Evolutionary conservation across 2,888 invertebrate species (phyloP).

Genomic region (Meloe dianella): DNA sequence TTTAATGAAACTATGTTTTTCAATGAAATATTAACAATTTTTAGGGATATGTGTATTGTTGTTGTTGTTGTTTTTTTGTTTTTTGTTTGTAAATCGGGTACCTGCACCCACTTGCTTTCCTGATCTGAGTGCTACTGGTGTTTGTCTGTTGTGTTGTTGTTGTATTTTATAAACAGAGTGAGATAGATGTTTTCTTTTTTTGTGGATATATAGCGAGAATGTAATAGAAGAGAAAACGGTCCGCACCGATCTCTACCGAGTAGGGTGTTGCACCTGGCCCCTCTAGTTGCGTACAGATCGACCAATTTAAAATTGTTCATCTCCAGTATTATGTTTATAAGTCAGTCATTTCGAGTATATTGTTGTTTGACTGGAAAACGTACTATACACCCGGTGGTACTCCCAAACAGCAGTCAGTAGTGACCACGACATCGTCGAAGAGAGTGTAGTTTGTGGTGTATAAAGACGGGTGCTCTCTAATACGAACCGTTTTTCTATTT

Average conservation of each 20-base stretch:
- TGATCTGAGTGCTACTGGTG: conserved; percentile 26
- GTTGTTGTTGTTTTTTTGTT: background rate
- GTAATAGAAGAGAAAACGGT: conserved; percentile 10
- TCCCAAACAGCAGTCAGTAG: conserved; percentile 15
- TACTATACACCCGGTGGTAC: conserved; percentile 28
- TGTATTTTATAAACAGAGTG: conserved; percentile 10
- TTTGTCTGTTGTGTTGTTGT: conserved; percentile 19
- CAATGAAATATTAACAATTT: no score
- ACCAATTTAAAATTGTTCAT: conserved; percentile 27
- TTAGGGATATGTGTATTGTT: background rate
- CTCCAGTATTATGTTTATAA: conserved; percentile 18
- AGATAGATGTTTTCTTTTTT: background rate
- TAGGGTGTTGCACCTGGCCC: conserved; percentile 35
- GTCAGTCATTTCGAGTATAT: conserved; percentile 25
- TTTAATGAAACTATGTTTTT: background rate
- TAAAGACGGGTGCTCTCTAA: conserved; percentile 2
- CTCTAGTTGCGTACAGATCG: conserved; percentile 32
- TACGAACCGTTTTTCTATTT: conserved; percentile 10
- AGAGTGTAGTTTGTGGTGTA: background rate
- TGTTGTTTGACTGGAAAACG: conserved; percentile 25
- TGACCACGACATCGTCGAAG: conserved; percentile 22
- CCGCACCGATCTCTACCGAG: conserved; percentile 31
- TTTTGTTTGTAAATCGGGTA: conserved; percentile 12
- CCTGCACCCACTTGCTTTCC: conserved; percentile 17
- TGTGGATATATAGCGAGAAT: background rate